Evolutionary conservation across 2,888 invertebrate genomes (phyloP).

Genomic region (Mythimna albipuncta): DNA sequence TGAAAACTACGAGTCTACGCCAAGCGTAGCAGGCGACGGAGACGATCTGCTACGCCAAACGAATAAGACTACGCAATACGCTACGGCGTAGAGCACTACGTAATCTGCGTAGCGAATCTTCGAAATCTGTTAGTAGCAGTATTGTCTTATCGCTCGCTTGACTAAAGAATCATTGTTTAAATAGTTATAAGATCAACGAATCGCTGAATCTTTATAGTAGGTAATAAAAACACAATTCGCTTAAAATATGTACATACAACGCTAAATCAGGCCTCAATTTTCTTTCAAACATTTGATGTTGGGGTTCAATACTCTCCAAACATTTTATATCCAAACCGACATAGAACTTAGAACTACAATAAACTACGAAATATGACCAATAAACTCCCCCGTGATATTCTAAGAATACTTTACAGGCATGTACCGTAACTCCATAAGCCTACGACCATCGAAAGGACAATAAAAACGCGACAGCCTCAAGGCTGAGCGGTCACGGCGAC

Average conservation of each 20-base stretch:
- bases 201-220: too few relatives aligned
- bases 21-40: slow-evolving; percentile 11
- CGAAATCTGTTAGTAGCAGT: neutral
- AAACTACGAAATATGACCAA: slow-evolving; percentile 40
- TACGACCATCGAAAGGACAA: slow-evolving; percentile 43
- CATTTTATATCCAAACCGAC: slow-evolving; percentile 18
- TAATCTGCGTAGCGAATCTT: slow-evolving; percentile 4
- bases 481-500: slow-evolving; percentile 57
- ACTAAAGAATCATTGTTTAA: neutral
- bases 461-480: slow-evolving; percentile 61
- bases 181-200: neutral
- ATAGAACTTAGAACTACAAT: slow-evolving; percentile 27
- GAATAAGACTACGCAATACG: slow-evolving; percentile 17
- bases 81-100: slow-evolving; percentile 1
- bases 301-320: neutral
- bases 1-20: neutral
- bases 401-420: slow-evolving; percentile 40
- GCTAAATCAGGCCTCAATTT: neutral
- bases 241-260: neutral
- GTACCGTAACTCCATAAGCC: slow-evolving; percentile 45
- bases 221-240: neutral
- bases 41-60: slow-evolving; percentile 21
- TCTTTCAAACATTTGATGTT: slow-evolving; percentile 3
- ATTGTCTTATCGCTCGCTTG: neutral
- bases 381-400: slow-evolving; percentile 51